phyloP scores from a whole-genome alignment of 2,113 vertebrate species.

The Lutjanus erythropterus region DNA sequence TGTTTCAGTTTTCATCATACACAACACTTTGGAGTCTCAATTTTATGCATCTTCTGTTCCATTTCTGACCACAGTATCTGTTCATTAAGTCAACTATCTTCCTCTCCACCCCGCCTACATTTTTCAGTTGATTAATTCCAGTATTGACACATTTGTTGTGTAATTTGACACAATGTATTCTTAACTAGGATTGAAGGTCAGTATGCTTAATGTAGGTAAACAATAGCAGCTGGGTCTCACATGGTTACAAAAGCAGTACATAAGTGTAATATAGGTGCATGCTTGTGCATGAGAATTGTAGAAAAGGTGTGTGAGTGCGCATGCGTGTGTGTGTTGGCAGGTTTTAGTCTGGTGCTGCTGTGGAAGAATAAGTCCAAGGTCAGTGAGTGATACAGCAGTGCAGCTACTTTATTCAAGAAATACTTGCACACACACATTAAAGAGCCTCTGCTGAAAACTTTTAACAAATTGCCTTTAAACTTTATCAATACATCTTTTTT shows the following conservation, averaged over 20 bases:
- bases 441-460: constrained; percentile 1
- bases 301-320: background rate
- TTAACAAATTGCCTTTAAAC: constrained; percentile 6
- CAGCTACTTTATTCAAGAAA: background rate
- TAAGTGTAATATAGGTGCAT: background rate
- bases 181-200: background rate
- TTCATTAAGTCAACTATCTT: constrained; percentile 3
- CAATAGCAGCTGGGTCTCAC: background rate
- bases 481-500: constrained; percentile 30
- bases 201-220: background rate
- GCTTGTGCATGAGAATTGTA: background rate
- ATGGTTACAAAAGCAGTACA: background rate
- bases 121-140: background rate
- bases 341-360: constrained; percentile 12
- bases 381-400: constrained; percentile 11
- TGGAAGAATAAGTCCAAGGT: constrained; percentile 57
- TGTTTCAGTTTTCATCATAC: background rate
- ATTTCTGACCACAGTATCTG: background rate
- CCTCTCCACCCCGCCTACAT: background rate
- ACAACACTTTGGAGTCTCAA: background rate
- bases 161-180: background rate
- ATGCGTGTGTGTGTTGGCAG: constrained; percentile 8
- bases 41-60: background rate
- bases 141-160: background rate
- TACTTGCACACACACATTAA: background rate